Percentiles rank a stretch among this genome's conserved stretches.
phyloP scores from a whole-genome alignment of 2,888 invertebrate genomes.

The Eupithecia dodoneata region DNA sequence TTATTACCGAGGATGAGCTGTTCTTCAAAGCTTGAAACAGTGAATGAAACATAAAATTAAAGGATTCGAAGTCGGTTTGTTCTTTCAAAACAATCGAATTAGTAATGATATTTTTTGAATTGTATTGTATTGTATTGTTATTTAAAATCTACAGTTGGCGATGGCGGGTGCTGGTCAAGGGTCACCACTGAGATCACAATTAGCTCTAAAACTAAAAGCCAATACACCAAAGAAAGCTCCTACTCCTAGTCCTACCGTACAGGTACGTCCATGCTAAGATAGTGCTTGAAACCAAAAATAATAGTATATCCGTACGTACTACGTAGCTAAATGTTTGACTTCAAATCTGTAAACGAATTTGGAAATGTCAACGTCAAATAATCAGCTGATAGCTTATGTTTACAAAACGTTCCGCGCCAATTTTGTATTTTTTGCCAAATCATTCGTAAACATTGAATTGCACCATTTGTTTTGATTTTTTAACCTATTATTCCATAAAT shows the following conservation, averaged over 20 bases:
- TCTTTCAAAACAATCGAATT: too few relatives aligned
- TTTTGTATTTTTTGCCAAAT: conserved; percentile 24
- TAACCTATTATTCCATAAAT: conserved; percentile 41
- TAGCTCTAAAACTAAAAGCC: conserved; percentile 87
- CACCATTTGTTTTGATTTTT: not conserved
- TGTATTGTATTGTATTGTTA: too few relatives aligned
- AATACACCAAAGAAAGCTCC: conserved; percentile 82
- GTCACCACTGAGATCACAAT: conserved; percentile 88
- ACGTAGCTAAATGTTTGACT: not conserved
- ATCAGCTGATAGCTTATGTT: conserved; percentile 22
- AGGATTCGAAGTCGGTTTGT: too few relatives aligned
- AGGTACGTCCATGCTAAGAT: conserved; percentile 58
- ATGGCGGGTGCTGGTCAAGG: conserved; percentile 87
- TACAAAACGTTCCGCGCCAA: conserved; percentile 21
- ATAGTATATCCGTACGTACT: not conserved
- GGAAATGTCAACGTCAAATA: conserved; percentile 20
- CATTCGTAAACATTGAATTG: conserved; percentile 10
- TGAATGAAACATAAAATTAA: too few relatives aligned
- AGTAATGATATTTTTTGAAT: too few relatives aligned
- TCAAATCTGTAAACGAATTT: not conserved
- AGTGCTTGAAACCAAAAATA: not conserved
- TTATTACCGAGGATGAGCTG: too few relatives aligned
- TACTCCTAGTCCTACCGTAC: conserved; percentile 77
- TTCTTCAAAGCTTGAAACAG: too few relatives aligned
- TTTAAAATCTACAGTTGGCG: conserved; percentile 57